Percentiles rank a stretch among this genome's conserved stretches.
These are phyloP conservation scores for Colius striatus DNA, from an alignment of 2,113 vertebrate species.

Conservation along the genomic window DNA sequence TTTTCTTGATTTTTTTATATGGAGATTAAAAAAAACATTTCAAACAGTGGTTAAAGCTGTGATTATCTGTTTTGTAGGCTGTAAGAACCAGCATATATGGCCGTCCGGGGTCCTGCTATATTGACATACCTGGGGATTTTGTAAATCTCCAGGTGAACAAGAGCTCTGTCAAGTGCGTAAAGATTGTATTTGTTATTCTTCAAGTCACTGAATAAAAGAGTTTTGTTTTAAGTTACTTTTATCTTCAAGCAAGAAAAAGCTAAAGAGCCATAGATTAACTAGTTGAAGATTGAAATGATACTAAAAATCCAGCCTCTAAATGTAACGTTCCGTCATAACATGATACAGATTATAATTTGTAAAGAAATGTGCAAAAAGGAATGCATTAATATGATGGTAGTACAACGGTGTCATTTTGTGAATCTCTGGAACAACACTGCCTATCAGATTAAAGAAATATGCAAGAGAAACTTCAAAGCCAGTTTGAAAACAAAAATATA, in stretches of 20 bases:
- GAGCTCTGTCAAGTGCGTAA: constrained; percentile 84
- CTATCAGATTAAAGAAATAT: not conserved
- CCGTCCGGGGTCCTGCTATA: constrained; percentile 92
- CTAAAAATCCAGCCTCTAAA: not conserved
- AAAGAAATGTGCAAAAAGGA: not conserved
- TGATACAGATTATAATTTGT: not conserved
- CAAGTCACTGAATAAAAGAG: not conserved
- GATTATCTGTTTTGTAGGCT: constrained; percentile 75
- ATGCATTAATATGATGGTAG: not conserved
- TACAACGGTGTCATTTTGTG: not conserved
- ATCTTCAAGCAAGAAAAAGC: not conserved
- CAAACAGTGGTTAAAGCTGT: not conserved
- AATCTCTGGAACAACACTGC: not conserved
- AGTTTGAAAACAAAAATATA: not conserved
- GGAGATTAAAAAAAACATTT: not conserved
- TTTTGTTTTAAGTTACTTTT: not conserved
- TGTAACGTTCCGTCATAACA: not conserved
- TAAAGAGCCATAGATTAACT: not conserved
- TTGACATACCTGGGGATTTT: constrained; percentile 94
- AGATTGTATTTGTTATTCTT: not conserved
- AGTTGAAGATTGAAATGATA: not conserved
- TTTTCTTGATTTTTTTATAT: not conserved
- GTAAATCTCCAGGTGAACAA: constrained; percentile 84
- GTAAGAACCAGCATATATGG: constrained; percentile 92
- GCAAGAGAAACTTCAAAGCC: not conserved